phyloP scores from a whole-genome alignment of 2,888 invertebrate species.

The Tuta absoluta region DNA sequence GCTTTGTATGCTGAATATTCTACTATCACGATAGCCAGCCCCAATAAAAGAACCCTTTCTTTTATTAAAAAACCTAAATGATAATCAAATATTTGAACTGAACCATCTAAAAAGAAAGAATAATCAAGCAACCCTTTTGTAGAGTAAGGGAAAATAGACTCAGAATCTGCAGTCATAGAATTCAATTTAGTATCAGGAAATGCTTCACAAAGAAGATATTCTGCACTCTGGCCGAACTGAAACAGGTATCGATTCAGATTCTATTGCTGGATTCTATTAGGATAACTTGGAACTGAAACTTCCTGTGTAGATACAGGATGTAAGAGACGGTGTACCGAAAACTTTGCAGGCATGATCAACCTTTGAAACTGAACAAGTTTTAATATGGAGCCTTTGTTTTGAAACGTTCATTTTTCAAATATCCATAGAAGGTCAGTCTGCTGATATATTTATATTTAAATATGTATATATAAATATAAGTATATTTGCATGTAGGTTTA shows the following conservation, averaged over 20 bases:
- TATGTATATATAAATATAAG: too few species aligned
- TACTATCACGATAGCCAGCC: background rate
- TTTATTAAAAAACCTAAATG: background rate
- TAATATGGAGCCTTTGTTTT: too few species aligned
- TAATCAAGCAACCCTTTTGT: background rate
- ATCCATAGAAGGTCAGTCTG: too few species aligned
- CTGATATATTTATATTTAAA: too few species aligned
- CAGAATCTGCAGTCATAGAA: background rate
- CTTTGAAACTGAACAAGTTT: too few species aligned
- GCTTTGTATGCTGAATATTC: background rate
- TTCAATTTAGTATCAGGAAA: background rate
- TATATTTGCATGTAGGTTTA: too few species aligned
- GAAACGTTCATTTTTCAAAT: too few species aligned
- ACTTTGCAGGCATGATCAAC: background rate
- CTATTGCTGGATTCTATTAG: background rate
- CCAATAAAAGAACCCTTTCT: background rate
- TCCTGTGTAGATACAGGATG: background rate
- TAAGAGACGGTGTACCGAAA: too few species aligned
- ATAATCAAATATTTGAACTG: background rate
- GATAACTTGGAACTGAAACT: background rate
- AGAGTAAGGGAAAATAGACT: background rate
- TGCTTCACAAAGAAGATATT: background rate
- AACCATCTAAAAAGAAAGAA: background rate
- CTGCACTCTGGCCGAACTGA: background rate
- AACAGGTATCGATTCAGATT: background rate